Conservation (phyloP, 2,888 invertebrate genomes). For the Poecilus cupreus region DNA sequence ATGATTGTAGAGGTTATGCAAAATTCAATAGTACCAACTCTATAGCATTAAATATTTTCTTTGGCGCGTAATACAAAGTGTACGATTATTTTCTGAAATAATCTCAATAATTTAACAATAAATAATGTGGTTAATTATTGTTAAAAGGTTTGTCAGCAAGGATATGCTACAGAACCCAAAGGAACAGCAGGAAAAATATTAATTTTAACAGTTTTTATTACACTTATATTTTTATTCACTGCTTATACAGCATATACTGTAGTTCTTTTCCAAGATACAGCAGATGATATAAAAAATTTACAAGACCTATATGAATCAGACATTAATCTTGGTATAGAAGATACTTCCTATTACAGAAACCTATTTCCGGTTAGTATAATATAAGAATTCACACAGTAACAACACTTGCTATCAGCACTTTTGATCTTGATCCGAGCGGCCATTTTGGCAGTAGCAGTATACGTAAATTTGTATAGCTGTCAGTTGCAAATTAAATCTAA, state of each 20-base stretch:
- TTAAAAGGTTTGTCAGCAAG: slow-evolving; percentile 37
- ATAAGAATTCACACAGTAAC: neutral
- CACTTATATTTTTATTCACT: slow-evolving; percentile 48
- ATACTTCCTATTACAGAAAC: slow-evolving; percentile 7
- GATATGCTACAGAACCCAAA: slow-evolving; percentile 51
- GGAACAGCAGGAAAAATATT: slow-evolving; percentile 43
- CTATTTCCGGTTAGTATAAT: slow-evolving; percentile 20
- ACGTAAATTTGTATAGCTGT: too few relatives aligned
- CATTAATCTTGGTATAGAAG: slow-evolving; percentile 22
- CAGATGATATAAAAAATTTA: slow-evolving; percentile 39
- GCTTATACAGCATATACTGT: slow-evolving; percentile 45
- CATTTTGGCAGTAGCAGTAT: too few relatives aligned
- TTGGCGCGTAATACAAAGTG: too few relatives aligned
- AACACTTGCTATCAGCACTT: too few relatives aligned
- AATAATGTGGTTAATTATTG: too few relatives aligned
- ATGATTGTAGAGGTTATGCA: too few relatives aligned
- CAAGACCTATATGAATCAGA: slow-evolving; percentile 48
- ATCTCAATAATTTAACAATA: too few relatives aligned
- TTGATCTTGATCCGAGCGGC: too few relatives aligned
- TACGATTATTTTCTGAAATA: too few relatives aligned
- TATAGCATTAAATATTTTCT: too few relatives aligned
- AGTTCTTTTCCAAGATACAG: slow-evolving; percentile 45
- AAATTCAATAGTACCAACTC: too few relatives aligned
- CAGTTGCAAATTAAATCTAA: too few relatives aligned
- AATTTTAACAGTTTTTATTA: slow-evolving; percentile 45